Conservation (phyloP, 2,113 vertebrate genomes). For the Coregonus clupeaformis region DNA sequence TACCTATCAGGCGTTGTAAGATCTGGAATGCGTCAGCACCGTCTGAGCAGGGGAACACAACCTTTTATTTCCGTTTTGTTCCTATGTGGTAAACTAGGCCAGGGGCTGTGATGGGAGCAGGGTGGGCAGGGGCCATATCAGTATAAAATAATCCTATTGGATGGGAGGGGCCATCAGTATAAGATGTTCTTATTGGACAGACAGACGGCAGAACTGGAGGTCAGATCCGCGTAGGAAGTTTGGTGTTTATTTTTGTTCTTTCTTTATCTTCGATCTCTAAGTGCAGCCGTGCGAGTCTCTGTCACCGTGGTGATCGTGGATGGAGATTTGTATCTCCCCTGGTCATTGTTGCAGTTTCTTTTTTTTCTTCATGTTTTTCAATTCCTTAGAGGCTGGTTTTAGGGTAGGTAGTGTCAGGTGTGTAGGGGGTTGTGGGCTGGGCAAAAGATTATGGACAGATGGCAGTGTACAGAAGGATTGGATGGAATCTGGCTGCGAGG, state of each 20-base stretch:
- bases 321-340: constrained; percentile 32
- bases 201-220: constrained; percentile 29
- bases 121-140: not conserved
- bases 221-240: constrained; percentile 31
- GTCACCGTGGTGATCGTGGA: constrained; percentile 47
- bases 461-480: not conserved
- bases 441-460: constrained; percentile 25
- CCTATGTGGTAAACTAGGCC: not conserved
- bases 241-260: constrained; percentile 25
- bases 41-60: no score
- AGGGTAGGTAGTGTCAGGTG: constrained; percentile 31
- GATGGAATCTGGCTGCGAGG: constrained; percentile 37
- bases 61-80: constrained; percentile 37
- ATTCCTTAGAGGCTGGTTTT: constrained; percentile 23
- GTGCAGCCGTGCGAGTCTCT: constrained; percentile 38
- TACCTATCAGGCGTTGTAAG: no score
- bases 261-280: constrained; percentile 9
- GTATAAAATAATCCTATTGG: constrained; percentile 1
- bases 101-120: constrained; percentile 5
- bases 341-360: constrained; percentile 23
- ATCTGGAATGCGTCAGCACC: no score
- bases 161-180: constrained; percentile 5
- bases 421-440: constrained; percentile 14
- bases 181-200: constrained; percentile 7
- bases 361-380: constrained; percentile 10